A percentile compares a stretch with the other conserved stretches of the same genome.
phyloP scores from a whole-genome alignment of 1,140 invertebrate species.

The Atta colombica region DNA sequence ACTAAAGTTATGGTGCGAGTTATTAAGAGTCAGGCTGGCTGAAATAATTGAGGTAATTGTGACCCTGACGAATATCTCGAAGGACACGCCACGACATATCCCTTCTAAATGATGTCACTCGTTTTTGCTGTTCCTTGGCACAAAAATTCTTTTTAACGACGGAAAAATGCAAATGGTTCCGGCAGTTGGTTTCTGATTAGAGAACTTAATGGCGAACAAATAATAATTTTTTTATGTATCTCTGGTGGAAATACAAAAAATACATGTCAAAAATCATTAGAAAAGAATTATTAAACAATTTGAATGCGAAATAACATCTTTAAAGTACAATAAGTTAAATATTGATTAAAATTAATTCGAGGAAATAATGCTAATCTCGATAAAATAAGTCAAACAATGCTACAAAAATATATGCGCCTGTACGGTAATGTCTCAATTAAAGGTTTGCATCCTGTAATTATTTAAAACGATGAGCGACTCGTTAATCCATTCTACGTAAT shows the following conservation, averaged over 20 bases:
- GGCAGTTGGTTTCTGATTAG: slow-evolving; percentile 33
- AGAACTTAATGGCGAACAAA: slow-evolving; percentile 41
- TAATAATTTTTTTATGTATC: slow-evolving; percentile 20
- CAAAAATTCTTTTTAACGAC: slow-evolving; percentile 55
- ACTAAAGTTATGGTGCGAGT: slow-evolving; percentile 63
- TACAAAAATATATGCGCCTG: background rate
- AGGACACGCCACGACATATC: slow-evolving; percentile 74
- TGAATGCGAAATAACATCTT: background rate
- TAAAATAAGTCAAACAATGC: background rate
- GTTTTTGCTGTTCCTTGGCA: slow-evolving; percentile 54
- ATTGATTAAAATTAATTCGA: background rate
- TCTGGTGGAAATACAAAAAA: background rate
- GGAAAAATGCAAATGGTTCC: slow-evolving; percentile 67
- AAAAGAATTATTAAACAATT: slow-evolving; percentile 1
- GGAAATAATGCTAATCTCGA: background rate
- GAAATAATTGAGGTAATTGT: slow-evolving; percentile 81
- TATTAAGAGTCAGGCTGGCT: slow-evolving; percentile 72
- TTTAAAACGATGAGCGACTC: slow-evolving; percentile 1
- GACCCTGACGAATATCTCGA: slow-evolving; percentile 78
- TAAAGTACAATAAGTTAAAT: background rate
- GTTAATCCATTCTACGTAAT: slow-evolving; percentile 38
- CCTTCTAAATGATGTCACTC: slow-evolving; percentile 70
- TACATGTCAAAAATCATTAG: background rate
- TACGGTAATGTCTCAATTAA: slow-evolving; percentile 14
- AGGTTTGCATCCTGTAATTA: slow-evolving; percentile 45